A percentile compares a stretch with the other conserved stretches of the same genome.
phyloP scores from a whole-genome alignment of 2,888 invertebrate species.

The Hyposoter dolosus region DNA sequence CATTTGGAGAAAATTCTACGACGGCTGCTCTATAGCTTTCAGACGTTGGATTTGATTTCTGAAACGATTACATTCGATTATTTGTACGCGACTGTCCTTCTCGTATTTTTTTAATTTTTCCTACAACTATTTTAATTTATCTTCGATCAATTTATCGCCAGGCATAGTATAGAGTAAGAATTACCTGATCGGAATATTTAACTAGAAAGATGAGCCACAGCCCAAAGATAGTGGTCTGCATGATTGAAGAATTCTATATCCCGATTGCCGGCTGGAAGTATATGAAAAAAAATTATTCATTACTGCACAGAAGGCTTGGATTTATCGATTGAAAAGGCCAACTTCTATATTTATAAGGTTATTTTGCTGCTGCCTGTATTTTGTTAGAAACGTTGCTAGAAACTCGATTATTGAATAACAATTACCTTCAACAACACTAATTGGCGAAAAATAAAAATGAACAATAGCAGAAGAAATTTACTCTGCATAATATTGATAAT shows the following conservation, averaged over 20 bases:
- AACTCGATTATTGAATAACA: too few relatives aligned
- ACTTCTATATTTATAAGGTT: not conserved
- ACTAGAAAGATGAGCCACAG: slow-evolving; percentile 1
- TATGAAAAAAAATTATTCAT: not conserved
- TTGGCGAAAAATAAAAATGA: too few relatives aligned
- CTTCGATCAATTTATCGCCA: not conserved
- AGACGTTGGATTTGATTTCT: slow-evolving; percentile 70
- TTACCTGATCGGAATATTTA: not conserved
- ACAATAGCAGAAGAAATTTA: too few relatives aligned
- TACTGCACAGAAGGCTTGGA: not conserved
- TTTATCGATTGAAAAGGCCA: not conserved
- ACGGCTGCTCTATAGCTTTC: slow-evolving; percentile 76
- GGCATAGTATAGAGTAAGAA: not conserved
- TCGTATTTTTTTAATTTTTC: not conserved
- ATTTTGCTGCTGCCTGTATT: not conserved
- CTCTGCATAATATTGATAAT: too few relatives aligned
- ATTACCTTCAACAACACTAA: too few relatives aligned
- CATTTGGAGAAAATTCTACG: slow-evolving; percentile 74
- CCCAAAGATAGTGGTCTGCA: not conserved
- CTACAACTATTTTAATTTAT: not conserved
- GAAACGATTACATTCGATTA: not conserved
- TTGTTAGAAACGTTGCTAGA: not conserved
- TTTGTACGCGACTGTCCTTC: not conserved
- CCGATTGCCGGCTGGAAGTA: not conserved
- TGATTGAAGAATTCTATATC: slow-evolving; percentile 3